A percentile compares a stretch with the other conserved stretches of the same genome.
Evolutionary conservation across 2,113 vertebrate species (phyloP).

Genomic region (Rhea pennata): DNA sequence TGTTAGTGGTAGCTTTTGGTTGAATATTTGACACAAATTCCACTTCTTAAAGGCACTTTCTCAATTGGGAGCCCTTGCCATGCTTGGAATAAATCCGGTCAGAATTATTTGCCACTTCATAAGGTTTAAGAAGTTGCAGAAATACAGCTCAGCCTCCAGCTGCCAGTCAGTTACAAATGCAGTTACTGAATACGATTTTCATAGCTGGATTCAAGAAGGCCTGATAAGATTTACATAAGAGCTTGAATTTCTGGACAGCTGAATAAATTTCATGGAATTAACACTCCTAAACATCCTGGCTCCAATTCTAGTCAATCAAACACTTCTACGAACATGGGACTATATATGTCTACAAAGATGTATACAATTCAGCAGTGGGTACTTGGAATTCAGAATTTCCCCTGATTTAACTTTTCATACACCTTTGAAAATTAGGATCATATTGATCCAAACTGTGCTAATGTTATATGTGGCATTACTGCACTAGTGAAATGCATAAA

Average conservation of each 20-base stretch:
- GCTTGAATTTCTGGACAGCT: background rate
- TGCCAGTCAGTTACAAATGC: background rate
- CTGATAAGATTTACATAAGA: background rate
- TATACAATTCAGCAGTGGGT: background rate
- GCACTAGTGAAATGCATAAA: background rate
- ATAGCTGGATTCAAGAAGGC: background rate
- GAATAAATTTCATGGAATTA: background rate
- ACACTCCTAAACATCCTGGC: background rate
- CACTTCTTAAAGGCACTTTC: background rate
- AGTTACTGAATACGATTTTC: background rate
- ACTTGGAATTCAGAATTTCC: background rate
- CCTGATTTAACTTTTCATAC: background rate
- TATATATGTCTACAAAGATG: background rate
- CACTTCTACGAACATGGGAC: background rate
- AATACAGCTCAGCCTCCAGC: background rate
- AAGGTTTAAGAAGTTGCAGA: background rate
- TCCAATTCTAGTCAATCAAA: background rate
- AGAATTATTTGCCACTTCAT: background rate
- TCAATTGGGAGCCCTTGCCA: accelerated
- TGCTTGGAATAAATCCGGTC: background rate
- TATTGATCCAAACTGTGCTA: background rate
- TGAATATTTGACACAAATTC: background rate
- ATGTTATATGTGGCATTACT: background rate
- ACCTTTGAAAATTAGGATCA: background rate
- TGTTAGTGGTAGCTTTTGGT: background rate